These are phyloP conservation scores for Gonatopus flavifemur DNA, from an alignment of 1,140 invertebrate genomes.

Conservation along the genomic window DNA sequence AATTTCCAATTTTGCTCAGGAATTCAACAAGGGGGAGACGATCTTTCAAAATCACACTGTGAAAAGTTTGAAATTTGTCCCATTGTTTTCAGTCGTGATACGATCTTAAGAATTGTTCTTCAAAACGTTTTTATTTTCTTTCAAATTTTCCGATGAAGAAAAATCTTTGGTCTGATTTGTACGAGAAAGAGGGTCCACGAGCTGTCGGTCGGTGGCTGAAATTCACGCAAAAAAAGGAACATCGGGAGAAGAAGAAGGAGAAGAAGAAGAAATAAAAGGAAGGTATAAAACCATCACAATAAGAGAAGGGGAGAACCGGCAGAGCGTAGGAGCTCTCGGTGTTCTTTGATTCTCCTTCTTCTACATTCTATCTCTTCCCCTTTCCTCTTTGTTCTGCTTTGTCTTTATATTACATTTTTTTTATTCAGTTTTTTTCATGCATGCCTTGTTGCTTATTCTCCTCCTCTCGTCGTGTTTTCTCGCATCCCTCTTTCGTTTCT, in stretches of 20 bases:
- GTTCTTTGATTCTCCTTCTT: constrained; percentile 23
- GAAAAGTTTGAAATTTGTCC: no score
- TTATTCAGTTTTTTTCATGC: neutral
- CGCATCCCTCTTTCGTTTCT: no score
- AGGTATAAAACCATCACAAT: constrained; percentile 32
- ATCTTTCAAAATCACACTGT: no score
- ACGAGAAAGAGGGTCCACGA: constrained; percentile 18
- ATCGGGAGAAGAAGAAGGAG: constrained; percentile 29
- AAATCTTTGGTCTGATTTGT: no score
- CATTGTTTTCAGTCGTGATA: constrained; percentile 8
- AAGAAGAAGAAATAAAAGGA: constrained; percentile 24
- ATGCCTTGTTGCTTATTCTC: no score
- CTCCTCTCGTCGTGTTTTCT: no score
- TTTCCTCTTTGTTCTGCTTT: constrained; percentile 5
- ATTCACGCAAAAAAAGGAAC: constrained; percentile 36
- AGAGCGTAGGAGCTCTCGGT: constrained; percentile 25
- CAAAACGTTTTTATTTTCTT: neutral
- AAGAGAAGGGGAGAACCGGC: constrained; percentile 26
- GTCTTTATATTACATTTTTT: neutral
- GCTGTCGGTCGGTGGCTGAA: constrained; percentile 34
- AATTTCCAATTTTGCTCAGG: constrained; percentile 16
- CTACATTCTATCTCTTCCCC: constrained; percentile 11
- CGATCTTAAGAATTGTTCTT: constrained; percentile 1
- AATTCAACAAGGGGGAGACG: no score
- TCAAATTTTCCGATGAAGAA: neutral